A percentile compares a stretch with the other conserved stretches of the same genome.
Conservation (phyloP, 2,113 vertebrate genomes). For the Hepsetus odoe region DNA sequence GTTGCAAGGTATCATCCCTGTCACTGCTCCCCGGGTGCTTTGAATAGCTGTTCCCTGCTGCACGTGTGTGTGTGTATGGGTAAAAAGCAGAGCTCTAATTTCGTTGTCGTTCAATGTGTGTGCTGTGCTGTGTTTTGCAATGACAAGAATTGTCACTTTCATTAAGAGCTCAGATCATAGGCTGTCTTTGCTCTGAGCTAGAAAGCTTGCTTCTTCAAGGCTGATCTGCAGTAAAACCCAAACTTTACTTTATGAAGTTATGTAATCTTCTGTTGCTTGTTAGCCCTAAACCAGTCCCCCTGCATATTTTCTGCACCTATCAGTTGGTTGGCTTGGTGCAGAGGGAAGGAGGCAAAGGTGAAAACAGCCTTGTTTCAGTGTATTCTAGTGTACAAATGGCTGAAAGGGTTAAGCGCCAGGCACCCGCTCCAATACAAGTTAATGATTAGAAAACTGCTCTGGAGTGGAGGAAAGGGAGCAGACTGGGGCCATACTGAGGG, state of each 20-base stretch:
- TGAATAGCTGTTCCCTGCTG: no score
- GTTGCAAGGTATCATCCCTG: no score
- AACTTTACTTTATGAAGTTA: slow-evolving; percentile 32
- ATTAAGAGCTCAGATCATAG: no score
- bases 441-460: slow-evolving; percentile 58
- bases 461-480: slow-evolving; percentile 41
- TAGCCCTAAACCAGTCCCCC: slow-evolving; percentile 16
- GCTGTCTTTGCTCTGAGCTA: neutral
- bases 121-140: no score
- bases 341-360: neutral
- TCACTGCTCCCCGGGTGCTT: no score
- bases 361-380: slow-evolving; percentile 9
- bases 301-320: neutral
- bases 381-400: neutral
- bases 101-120: no score
- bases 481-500: slow-evolving; percentile 36
- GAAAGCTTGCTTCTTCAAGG: neutral
- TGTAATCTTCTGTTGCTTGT: slow-evolving; percentile 43
- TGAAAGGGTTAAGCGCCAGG: slow-evolving; percentile 49
- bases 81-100: no score
- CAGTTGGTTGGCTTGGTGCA: slow-evolving; percentile 1
- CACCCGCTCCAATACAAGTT: slow-evolving; percentile 45
- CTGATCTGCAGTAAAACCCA: slow-evolving; percentile 2
- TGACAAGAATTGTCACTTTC: no score
- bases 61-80: no score